A percentile compares a stretch with the other conserved stretches of the same genome.
Conservation (phyloP, 2,797 vertebrate species). For the Lacerta viridis region DNA sequence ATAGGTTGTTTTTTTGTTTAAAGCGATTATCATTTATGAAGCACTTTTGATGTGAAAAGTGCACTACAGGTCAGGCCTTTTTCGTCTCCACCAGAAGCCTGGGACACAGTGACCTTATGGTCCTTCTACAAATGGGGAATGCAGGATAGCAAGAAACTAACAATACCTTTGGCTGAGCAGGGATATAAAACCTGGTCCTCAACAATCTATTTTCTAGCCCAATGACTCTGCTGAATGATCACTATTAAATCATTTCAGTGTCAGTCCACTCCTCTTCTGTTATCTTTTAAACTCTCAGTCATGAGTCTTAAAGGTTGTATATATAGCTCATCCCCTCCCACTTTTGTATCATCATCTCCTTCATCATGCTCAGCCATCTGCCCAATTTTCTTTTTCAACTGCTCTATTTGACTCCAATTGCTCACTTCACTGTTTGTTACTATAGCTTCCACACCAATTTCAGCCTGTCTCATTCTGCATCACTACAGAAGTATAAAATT, state of each 20-base stretch:
- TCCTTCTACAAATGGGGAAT: neutral
- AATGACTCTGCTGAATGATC: neutral
- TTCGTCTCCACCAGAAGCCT: neutral
- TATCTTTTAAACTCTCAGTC: conserved; percentile 29
- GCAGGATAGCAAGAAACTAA: neutral
- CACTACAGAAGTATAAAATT: neutral
- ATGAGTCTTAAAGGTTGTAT: conserved; percentile 29
- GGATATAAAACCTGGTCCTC: neutral
- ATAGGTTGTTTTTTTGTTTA: neutral
- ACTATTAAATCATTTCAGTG: neutral
- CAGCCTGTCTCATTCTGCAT: conserved; percentile 39
- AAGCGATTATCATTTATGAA: neutral
- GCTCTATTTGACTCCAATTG: conserved; percentile 48
- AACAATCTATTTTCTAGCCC: neutral
- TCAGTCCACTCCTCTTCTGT: neutral
- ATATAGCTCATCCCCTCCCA: conserved; percentile 9
- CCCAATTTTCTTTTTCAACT: conserved; percentile 11
- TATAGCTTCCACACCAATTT: conserved; percentile 3
- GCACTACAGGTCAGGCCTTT: neutral
- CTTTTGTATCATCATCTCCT: neutral
- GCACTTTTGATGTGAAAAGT: neutral
- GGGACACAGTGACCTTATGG: neutral
- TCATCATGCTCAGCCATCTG: conserved; percentile 11
- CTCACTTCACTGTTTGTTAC: conserved; percentile 14
- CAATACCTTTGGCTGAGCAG: neutral